Base-by-base conservation (phyloP, 2,113 vertebrate species). In the Falco punctatus region DNA sequence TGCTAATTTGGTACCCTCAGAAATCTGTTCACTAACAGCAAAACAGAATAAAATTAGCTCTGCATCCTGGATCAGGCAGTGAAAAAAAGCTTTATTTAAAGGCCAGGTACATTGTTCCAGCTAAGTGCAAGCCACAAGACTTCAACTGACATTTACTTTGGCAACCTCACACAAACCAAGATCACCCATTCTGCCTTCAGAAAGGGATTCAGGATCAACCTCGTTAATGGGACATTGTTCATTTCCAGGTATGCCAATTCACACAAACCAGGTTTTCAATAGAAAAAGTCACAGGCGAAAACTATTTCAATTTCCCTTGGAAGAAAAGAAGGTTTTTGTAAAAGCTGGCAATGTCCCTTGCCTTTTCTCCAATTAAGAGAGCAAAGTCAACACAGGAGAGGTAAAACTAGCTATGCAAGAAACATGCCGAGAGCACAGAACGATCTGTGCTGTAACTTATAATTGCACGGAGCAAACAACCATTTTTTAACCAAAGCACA, bases 131-230 rank as follows among this genome's bases (percentile, higher is more conserved):
- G 88, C 72, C 92, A 64, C 71, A 92, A 84, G 65, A 71, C 64
- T 92, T 84, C 82, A 71, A 86, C 57, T 88, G 86, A 88, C 88
- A 84, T 93, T 93, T 95, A 94, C 61, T 92, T 90, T 96, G 90
- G 95, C 90, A 94, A 33, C 5, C 15, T 49, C 75, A 30, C 55
- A 55, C 48, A 81, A 91, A 88, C 84, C 79, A 81, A 67, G 72
- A 92, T 88, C 82, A 70, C 40, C 82, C 85, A 59, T 52, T 95
- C 71, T 81, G 82, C 80, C 44, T 94, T 93, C 86, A 64, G 19
- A 84, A 92, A 48, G 32, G 72, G 72, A 88, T 84, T 86, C 67
- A 51, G 55, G 62, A 88, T 26, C 6, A 2, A 94, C 59, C 79
- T 55, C 2, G 3, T 70, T 93, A 90, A 86, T 18, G 51, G 61